phyloP scores from a whole-genome alignment of 2,888 invertebrate genomes.

The Lapara coniferarum region DNA sequence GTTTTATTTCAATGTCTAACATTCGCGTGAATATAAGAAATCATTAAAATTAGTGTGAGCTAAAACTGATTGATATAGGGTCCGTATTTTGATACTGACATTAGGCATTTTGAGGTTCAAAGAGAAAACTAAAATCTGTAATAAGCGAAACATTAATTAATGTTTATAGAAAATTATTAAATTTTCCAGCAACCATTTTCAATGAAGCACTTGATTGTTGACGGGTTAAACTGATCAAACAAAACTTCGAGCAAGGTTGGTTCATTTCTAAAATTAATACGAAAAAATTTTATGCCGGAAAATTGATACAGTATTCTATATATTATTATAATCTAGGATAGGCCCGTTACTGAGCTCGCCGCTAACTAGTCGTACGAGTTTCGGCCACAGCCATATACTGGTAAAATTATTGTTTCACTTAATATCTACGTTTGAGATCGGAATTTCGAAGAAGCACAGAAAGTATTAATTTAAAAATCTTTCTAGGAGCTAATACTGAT shows the following conservation, averaged over 20 bases:
- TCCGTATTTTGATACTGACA: no score
- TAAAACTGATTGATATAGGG: no score
- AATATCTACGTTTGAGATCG: background rate
- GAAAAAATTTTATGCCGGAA: constrained; percentile 1
- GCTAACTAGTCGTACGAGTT: background rate
- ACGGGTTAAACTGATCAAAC: background rate
- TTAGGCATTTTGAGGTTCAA: no score
- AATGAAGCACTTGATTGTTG: background rate
- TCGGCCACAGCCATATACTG: background rate
- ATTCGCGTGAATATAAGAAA: no score
- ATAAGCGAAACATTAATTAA: background rate
- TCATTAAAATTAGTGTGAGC: no score
- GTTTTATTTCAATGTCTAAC: no score
- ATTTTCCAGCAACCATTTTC: background rate
- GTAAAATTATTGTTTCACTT: background rate
- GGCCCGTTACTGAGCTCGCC: background rate
- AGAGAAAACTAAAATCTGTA: no score
- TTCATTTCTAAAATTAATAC: constrained; percentile 3
- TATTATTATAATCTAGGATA: background rate
- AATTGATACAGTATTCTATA: background rate
- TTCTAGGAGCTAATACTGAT: background rate
- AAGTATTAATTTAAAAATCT: background rate
- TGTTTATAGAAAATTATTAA: background rate
- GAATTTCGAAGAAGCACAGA: background rate
- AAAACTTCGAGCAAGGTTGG: background rate